Base-by-base conservation (phyloP, 2,113 vertebrate species). In the Mesocricetus auratus region DNA sequence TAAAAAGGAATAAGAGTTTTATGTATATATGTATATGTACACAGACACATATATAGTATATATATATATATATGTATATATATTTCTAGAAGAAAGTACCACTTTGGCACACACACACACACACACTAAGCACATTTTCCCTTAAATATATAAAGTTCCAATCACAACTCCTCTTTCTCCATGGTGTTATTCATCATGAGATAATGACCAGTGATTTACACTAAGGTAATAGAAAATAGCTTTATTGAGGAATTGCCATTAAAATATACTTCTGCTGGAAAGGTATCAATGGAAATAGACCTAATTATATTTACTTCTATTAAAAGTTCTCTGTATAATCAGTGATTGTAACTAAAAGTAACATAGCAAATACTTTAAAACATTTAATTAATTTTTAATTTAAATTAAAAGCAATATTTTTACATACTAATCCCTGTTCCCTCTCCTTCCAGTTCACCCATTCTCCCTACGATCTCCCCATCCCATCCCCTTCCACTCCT, bases 171-270 rank as follows among this genome's bases (percentile, higher is more conserved):
- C 12, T 89, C 7, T 69, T 91, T 77, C 58, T 26, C 58, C 53
- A 12, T 93, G 5, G 1, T 50, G 8, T 83, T 96, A 86, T 78
- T 94, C 87, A 75, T 75, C 82, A 62, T 87, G 29, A 79, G 10
- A 29, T 50, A 94, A 96, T 87, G 56, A 50, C 26, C 36, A 87
- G 3, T 22, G 5, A 5, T 97, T 93, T 93, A 97, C 94, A 33
- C 7, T 78, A 53, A 89, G 53, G 21, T 82, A 91, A 26, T 93
- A 79, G 90, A 95, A 86, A 53, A 92, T 47, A 94, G 90, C 33
- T 69, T 75, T 26, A 45, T 93, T 82, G 17, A n/a, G 39, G 26
- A 31, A 86, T 77, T 56, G 45, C 91, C 91, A 89, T 3, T 86
- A 29, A 96, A 94, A 86, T 71, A 68, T 8, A 88, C 6, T 89